Evolutionary conservation across 2,113 vertebrate species (phyloP).

Genomic region (Zosterops pallidus): DNA sequence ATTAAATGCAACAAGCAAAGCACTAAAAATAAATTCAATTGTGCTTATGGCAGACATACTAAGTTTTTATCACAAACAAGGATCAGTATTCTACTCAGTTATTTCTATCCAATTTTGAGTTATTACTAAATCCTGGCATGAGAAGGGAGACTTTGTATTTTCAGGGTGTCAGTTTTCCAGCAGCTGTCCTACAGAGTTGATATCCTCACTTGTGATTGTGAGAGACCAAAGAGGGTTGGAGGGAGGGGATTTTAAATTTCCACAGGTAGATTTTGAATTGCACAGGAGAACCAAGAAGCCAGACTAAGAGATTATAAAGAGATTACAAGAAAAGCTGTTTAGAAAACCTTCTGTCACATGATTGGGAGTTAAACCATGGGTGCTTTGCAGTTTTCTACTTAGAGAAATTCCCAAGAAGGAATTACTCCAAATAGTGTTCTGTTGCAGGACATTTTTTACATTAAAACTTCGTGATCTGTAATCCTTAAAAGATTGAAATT

Average conservation of each 20-base stretch:
- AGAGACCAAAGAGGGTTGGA: not conserved
- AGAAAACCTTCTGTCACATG: not conserved
- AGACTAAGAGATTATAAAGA: not conserved
- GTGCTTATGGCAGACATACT: not conserved
- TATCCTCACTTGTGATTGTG: not conserved
- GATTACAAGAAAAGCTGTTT: conserved; percentile 36
- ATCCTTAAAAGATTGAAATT: not conserved
- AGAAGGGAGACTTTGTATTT: not conserved
- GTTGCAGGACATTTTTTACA: not conserved
- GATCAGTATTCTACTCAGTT: not conserved
- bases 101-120: not conserved
- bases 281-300: not conserved
- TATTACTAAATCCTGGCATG: not conserved
- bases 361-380: not conserved
- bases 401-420: not conserved
- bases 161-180: not conserved
- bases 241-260: not conserved
- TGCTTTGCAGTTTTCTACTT: not conserved
- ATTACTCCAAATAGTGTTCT: not conserved
- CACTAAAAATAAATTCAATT: not conserved
- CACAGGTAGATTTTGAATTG: not conserved
- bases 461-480: not conserved
- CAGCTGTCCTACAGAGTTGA: not conserved
- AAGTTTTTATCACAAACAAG: not conserved
- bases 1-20: not conserved